Conservation (phyloP, 2,888 invertebrate species). For the Cosmopolites sordidus region DNA sequence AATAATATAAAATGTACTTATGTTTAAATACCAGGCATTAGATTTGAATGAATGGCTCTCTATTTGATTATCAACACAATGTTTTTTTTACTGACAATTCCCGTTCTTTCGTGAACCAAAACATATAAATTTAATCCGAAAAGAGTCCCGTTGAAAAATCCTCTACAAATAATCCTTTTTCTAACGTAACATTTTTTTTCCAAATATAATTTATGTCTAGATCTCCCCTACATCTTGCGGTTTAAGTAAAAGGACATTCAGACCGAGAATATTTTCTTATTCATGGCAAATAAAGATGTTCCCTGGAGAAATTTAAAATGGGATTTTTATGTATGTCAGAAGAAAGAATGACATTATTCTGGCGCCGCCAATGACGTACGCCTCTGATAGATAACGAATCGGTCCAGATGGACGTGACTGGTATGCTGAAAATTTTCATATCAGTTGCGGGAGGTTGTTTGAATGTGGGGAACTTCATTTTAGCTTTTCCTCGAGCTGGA, state of each 20-base stretch:
- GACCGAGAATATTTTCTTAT: constrained; percentile 12
- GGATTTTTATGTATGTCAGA: constrained; percentile 29
- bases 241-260: constrained; percentile 10
- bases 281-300: constrained; percentile 19
- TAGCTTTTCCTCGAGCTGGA: no score
- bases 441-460: not conserved
- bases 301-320: constrained; percentile 30
- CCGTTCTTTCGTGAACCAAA: no score
- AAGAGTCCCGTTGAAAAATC: no score
- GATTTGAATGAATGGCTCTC: no score
- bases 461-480: not conserved
- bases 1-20: no score
- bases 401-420: constrained; percentile 35
- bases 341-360: constrained; percentile 26
- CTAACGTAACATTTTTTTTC: no score
- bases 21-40: no score
- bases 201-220: no score
- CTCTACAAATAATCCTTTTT: no score
- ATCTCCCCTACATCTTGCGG: constrained; percentile 7
- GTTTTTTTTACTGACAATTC: no score
- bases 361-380: constrained; percentile 19
- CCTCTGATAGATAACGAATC: constrained; percentile 38
- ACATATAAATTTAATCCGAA: no score
- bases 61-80: no score
- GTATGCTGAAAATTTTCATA: constrained; percentile 30